Evolutionary conservation across 1,140 invertebrate genomes (phyloP).

Genomic region (Euura lappo): DNA sequence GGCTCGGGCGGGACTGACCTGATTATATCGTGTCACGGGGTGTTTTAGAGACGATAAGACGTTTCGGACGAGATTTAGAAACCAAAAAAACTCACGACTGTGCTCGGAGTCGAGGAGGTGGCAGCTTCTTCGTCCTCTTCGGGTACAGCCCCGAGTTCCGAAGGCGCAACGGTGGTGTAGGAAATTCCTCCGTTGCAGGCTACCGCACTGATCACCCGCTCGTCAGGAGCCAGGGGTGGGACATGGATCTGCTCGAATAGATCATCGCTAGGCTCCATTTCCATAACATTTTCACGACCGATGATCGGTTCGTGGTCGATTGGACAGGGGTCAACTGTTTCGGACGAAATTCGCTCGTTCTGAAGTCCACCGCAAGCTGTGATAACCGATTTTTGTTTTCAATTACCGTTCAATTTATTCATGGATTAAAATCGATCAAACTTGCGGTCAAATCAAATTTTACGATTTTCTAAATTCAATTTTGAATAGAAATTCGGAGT

Average conservation of each 20-base stretch:
- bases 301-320: slow-evolving; percentile 30
- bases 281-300: slow-evolving; percentile 26
- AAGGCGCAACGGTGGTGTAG: slow-evolving; percentile 41
- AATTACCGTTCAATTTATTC: too few species aligned
- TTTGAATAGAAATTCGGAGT: too few species aligned
- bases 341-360: slow-evolving; percentile 21
- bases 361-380: slow-evolving; percentile 21
- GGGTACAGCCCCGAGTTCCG: slow-evolving; percentile 64
- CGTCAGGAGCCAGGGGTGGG: slow-evolving; percentile 40
- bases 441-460: too few species aligned
- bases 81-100: slow-evolving; percentile 40
- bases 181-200: slow-evolving; percentile 39
- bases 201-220: slow-evolving; percentile 38
- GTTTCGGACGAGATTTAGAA: too few species aligned
- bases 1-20: slow-evolving; percentile 50
- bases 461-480: too few species aligned
- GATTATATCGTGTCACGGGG: not conserved
- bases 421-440: too few species aligned
- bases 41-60: not conserved
- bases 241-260: slow-evolving; percentile 43
- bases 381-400: not conserved
- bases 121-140: slow-evolving; percentile 68
- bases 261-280: slow-evolving; percentile 35
- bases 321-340: slow-evolving; percentile 9
- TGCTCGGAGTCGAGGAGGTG: slow-evolving; percentile 70